These are phyloP conservation scores for Lipophrys pholis DNA, from an alignment of 2,113 vertebrate genomes.

Conservation along the genomic window DNA sequence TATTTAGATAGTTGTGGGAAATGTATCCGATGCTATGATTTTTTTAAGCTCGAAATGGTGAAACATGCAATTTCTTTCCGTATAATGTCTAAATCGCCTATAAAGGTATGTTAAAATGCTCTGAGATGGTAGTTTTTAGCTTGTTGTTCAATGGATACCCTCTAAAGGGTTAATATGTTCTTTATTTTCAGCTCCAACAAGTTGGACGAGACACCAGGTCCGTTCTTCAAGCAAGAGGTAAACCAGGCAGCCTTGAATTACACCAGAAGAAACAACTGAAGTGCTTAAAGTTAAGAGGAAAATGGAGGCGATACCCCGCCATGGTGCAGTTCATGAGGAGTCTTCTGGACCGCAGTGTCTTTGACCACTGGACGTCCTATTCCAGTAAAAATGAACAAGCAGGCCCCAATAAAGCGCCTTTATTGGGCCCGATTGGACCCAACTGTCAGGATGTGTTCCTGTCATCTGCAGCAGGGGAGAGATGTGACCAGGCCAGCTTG, in stretches of 20 bases:
- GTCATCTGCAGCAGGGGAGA: slow-evolving; percentile 10
- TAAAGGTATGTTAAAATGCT: too few relatives aligned
- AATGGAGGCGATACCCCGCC: slow-evolving; percentile 6
- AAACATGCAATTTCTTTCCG: too few relatives aligned
- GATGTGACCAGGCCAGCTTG: neutral
- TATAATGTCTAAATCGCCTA: too few relatives aligned
- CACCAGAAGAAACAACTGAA: slow-evolving; percentile 20
- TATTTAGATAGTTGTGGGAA: too few relatives aligned
- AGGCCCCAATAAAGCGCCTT: slow-evolving; percentile 8
- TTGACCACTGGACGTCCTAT: slow-evolving; percentile 12
- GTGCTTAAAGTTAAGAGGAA: slow-evolving; percentile 34
- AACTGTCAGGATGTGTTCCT: neutral
- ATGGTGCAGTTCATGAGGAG: slow-evolving; percentile 8
- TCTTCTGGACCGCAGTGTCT: slow-evolving; percentile 37
- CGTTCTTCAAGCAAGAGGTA: slow-evolving; percentile 80
- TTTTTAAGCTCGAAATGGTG: too few relatives aligned
- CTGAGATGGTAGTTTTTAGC: too few relatives aligned
- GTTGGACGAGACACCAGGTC: slow-evolving; percentile 82
- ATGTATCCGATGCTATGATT: too few relatives aligned
- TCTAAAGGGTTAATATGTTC: too few relatives aligned
- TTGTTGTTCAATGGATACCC: too few relatives aligned
- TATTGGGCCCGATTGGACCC: neutral
- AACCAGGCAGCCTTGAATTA: neutral
- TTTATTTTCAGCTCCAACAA: slow-evolving; percentile 71
- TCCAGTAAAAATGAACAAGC: slow-evolving; percentile 22